Conservation (phyloP, 2,113 vertebrate genomes). For the Daboia siamensis region DNA sequence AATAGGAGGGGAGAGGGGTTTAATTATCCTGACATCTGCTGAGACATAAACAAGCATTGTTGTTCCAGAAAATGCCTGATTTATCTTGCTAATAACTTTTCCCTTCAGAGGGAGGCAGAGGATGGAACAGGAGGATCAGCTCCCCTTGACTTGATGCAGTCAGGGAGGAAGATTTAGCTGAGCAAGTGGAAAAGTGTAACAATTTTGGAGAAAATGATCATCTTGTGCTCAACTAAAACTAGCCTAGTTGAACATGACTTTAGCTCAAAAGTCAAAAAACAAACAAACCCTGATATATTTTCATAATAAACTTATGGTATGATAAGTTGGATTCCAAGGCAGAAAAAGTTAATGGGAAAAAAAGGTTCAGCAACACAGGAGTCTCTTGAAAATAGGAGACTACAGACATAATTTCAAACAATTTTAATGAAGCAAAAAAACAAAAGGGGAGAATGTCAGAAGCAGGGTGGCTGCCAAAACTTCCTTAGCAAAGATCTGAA, state of each 20-base stretch:
- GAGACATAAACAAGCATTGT: background rate
- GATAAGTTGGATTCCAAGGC: background rate
- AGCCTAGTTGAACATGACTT: background rate
- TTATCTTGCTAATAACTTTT: background rate
- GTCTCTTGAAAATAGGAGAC: background rate
- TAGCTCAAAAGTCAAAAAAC: no score
- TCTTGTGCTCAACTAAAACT: background rate
- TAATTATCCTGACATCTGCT: background rate
- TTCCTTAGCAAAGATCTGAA: background rate
- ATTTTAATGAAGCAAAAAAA: background rate
- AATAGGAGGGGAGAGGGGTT: background rate
- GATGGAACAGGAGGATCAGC: background rate
- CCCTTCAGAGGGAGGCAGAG: background rate
- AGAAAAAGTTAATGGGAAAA: background rate
- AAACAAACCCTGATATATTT: no score
- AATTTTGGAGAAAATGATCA: background rate
- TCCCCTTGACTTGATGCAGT: background rate
- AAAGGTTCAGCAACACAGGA: background rate
- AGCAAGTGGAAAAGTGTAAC: background rate
- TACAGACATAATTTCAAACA: background rate
- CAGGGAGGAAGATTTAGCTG: background rate
- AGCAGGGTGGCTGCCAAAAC: background rate
- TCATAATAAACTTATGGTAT: no score
- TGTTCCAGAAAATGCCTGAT: background rate
- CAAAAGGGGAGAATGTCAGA: background rate